Base-by-base conservation (phyloP, 2,888 invertebrate genomes). In the Lagria hirta region DNA sequence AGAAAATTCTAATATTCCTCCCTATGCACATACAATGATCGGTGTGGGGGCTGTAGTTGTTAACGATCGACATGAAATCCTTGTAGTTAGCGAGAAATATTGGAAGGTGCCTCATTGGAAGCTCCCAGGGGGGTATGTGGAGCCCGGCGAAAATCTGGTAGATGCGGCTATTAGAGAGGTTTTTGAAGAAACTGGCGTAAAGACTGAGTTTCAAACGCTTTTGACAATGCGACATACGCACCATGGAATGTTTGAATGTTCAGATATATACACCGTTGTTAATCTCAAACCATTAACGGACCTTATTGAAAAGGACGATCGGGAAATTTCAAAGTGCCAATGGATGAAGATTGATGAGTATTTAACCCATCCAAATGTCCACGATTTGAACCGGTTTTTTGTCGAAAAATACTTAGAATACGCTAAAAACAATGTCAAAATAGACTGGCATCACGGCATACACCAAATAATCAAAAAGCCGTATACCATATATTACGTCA, bases 81-180 rank as follows among this genome's bases (percentile, higher is more conserved):
- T 96, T 34, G 87, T 88, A 11, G 87, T 96, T 0, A 78, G 81
- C 54, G 94, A 96, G 65, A 81, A 82, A 61, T 80, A 80, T 61
- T 71, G 74, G 43, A 66, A 74, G 10, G 61, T 66, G 27, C 73
- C 78, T 2, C 79, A 82, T 61, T 95, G 92, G 92, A 95, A 95
- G 73, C 73, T 95, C 4, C 95, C 96, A 8, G 95, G 96, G 35
- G 95, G 95, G 33, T 88, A 88, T 72, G 88, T 90, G 10, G 88
- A 94, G 68, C 85, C 84, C 72, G 84, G 84, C 40, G 95, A 96
- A 76, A 82, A 90, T 62, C 75, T 96, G 23, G 76, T 81, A 43
- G 84, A 84, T 58, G 91, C 93, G 7, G 91, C 85, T 0, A 77
- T 83, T 35, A 78, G 96, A 51, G 96, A 96, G 74, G 88, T 95